phyloP scores from a whole-genome alignment of 2,113 vertebrate genomes.

The Scopus umbretta region DNA sequence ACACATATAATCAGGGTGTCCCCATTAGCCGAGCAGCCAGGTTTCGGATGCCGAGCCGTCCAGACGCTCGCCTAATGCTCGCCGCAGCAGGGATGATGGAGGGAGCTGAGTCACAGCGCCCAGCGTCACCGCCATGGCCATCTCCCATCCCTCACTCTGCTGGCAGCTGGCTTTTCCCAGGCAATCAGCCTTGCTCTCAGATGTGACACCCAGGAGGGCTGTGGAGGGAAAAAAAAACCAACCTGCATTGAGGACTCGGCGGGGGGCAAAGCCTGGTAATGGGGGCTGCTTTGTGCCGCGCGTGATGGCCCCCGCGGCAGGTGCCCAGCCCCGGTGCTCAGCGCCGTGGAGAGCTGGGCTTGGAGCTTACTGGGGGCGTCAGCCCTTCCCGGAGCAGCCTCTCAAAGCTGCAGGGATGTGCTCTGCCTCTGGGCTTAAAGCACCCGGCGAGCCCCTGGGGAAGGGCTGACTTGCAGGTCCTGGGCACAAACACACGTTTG shows the following conservation, averaged over 20 bases:
- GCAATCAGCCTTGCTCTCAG: slow-evolving; percentile 12
- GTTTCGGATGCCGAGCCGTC: background rate
- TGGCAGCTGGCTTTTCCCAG: background rate
- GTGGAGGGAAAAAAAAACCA: background rate
- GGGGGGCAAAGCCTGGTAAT: background rate
- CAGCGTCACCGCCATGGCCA: background rate
- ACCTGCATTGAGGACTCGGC: background rate
- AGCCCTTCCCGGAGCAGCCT: background rate
- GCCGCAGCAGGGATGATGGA: background rate
- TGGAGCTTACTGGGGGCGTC: background rate
- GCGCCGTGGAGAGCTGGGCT: background rate
- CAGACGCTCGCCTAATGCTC: background rate
- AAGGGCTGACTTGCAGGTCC: background rate
- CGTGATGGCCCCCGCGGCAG: background rate
- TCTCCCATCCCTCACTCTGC: background rate
- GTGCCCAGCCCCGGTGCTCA: background rate
- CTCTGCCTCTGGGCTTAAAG: background rate
- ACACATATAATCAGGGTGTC: background rate
- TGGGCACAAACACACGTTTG: background rate
- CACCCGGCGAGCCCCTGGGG: background rate
- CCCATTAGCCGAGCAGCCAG: background rate
- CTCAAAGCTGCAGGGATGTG: background rate
- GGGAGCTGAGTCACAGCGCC: background rate
- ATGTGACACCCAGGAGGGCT: background rate
- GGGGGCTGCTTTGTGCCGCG: background rate